These are phyloP conservation scores for Leptopilina boulardi DNA, from an alignment of 1,140 invertebrate genomes.

Conservation along the genomic window DNA sequence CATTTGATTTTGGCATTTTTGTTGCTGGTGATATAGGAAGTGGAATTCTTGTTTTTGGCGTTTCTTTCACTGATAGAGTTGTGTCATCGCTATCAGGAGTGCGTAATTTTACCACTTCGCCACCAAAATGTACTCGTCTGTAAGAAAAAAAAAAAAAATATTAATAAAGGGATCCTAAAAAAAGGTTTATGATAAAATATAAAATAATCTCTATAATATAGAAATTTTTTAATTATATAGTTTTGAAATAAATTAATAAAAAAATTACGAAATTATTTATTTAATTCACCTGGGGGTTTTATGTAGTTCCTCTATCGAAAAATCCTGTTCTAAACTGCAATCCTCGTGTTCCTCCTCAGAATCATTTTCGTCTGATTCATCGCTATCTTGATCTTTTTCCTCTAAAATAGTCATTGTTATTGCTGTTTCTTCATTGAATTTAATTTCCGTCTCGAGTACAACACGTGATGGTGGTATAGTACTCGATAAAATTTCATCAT, in stretches of 20 bases:
- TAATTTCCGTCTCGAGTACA: slow-evolving; percentile 88
- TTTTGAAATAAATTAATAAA: slow-evolving; percentile 13
- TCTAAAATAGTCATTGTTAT: slow-evolving; percentile 89
- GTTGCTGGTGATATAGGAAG: slow-evolving; percentile 71
- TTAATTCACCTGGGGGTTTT: slow-evolving; percentile 56
- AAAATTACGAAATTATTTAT: background rate
- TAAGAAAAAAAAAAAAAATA: background rate
- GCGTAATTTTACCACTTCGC: slow-evolving; percentile 87
- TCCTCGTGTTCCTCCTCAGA: slow-evolving; percentile 76
- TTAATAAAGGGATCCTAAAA: no score
- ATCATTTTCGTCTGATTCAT: slow-evolving; percentile 52
- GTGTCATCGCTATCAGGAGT: slow-evolving; percentile 86
- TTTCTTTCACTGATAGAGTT: slow-evolving; percentile 35
- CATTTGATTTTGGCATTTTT: slow-evolving; percentile 60
- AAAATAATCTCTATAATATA: no score
- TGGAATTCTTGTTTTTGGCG: slow-evolving; percentile 66
- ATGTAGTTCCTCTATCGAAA: slow-evolving; percentile 46
- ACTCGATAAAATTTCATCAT: slow-evolving; percentile 42
- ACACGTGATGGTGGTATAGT: slow-evolving; percentile 75
- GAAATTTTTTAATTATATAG: no score
- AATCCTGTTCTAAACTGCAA: slow-evolving; percentile 55
- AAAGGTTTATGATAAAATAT: background rate
- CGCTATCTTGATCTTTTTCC: slow-evolving; percentile 77
- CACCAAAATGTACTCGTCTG: slow-evolving; percentile 86
- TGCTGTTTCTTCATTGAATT: slow-evolving; percentile 84